Percentiles rank a stretch among this genome's conserved stretches.
Evolutionary conservation across 2,113 vertebrate genomes (phyloP).

Genomic region (Periophthalmodon schlosseri): DNA sequence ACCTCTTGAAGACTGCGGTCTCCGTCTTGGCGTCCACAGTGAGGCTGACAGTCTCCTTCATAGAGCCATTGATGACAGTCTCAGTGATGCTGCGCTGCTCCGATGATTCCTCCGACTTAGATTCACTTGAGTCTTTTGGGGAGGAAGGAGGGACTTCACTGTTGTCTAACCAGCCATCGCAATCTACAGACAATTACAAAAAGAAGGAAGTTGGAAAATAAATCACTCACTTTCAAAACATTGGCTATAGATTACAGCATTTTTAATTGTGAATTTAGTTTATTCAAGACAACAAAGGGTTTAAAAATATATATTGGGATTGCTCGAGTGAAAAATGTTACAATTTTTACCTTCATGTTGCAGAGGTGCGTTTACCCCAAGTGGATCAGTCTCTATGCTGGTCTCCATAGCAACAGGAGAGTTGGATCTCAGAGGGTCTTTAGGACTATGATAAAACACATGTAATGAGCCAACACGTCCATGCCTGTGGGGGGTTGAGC

Average conservation of each 20-base stretch:
- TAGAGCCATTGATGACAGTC: conserved; percentile 97
- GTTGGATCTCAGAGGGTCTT: conserved; percentile 90
- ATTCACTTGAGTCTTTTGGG: conserved; percentile 75
- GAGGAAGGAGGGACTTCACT: conserved; percentile 31
- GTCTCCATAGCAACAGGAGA: conserved; percentile 99
- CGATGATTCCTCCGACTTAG: conserved; percentile 82
- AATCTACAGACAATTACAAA: conserved; percentile 47
- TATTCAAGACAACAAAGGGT: not conserved
- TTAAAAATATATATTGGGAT: not conserved
- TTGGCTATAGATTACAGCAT: not conserved
- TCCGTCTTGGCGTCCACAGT: conserved; percentile 99
- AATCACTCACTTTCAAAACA: not conserved
- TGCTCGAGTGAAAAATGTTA: not conserved
- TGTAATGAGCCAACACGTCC: not conserved
- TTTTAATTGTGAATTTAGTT: not conserved
- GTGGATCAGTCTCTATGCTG: conserved; percentile 87
- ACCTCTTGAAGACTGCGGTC: conserved; percentile 99
- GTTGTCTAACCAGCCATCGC: conserved; percentile 68
- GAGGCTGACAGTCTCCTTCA: conserved; percentile 99
- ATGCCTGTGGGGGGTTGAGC: not conserved
- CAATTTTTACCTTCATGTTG: conserved; percentile 83
- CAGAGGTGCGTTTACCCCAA: conserved; percentile 80
- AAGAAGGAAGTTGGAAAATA: no score
- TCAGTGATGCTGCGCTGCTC: conserved; percentile 92
- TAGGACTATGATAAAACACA: conserved; percentile 79